phyloP scores from a whole-genome alignment of 2,113 vertebrate genomes.

The Melanotaenia duboulayi region DNA sequence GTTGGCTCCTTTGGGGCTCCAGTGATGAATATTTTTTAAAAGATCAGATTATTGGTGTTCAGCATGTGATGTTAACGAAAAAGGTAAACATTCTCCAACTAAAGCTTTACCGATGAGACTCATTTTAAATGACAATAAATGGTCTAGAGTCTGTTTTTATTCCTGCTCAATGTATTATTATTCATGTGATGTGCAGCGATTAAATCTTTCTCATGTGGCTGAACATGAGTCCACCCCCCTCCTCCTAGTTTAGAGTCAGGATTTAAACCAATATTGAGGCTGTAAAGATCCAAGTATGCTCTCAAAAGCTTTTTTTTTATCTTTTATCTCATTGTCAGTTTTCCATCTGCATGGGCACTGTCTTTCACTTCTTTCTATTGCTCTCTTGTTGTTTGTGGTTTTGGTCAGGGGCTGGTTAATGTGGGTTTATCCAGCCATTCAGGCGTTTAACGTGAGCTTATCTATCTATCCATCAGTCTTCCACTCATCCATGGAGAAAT shows the following conservation, averaged over 20 bases:
- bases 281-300: slow-evolving; percentile 66
- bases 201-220: slow-evolving; percentile 76
- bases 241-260: slow-evolving; percentile 67
- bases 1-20: slow-evolving; percentile 21
- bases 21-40: slow-evolving; percentile 46
- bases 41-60: slow-evolving; percentile 62
- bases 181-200: slow-evolving; percentile 76
- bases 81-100: slow-evolving; percentile 71
- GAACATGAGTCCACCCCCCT: slow-evolving; percentile 63
- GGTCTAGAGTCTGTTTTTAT: slow-evolving; percentile 55
- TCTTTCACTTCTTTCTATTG: slow-evolving; percentile 69
- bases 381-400: slow-evolving; percentile 59
- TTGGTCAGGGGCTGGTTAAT: slow-evolving; percentile 74
- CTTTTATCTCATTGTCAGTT: slow-evolving; percentile 79
- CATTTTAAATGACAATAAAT: slow-evolving; percentile 83
- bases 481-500: slow-evolving; percentile 53
- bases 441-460: slow-evolving; percentile 73
- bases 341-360: slow-evolving; percentile 75
- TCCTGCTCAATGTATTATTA: slow-evolving; percentile 79
- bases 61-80: slow-evolving; percentile 67
- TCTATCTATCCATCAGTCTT: slow-evolving; percentile 56
- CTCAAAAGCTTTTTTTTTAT: slow-evolving; percentile 51
- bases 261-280: slow-evolving; percentile 82
- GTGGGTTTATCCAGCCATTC: slow-evolving; percentile 73
- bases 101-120: slow-evolving; percentile 39